Percentiles rank a stretch among this genome's conserved stretches.
Evolutionary conservation across 2,888 invertebrate species (phyloP).

Genomic region (Trachelus troglodyta): DNA sequence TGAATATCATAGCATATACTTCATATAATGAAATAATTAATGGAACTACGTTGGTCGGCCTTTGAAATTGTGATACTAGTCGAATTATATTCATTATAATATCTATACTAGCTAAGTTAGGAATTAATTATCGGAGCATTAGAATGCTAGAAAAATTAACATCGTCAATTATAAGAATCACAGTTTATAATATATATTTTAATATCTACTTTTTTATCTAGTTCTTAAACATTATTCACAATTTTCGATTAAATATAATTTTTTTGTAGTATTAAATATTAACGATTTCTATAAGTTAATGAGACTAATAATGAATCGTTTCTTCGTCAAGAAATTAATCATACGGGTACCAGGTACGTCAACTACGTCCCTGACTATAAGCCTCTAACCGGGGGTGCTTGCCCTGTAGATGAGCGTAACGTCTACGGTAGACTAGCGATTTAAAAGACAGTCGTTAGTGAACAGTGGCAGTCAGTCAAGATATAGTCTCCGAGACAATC

Average conservation of each 20-base stretch:
- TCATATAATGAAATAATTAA: neutral
- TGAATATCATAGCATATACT: neutral
- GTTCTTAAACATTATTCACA: neutral
- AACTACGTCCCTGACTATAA: conserved; percentile 30
- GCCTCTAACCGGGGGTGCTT: conserved; percentile 56
- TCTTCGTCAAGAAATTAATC: neutral
- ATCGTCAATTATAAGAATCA: neutral
- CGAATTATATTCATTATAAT: too few species aligned
- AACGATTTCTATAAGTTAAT: too few species aligned
- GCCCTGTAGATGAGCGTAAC: conserved; percentile 54
- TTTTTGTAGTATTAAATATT: neutral
- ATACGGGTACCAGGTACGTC: neutral
- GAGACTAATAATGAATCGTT: neutral
- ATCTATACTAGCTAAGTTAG: too few species aligned
- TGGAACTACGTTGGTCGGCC: neutral
- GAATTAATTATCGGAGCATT: too few species aligned
- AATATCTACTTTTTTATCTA: neutral
- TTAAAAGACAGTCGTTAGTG: conserved; percentile 37
- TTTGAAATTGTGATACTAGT: too few species aligned
- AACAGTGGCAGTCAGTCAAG: conserved; percentile 18
- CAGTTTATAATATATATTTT: neutral
- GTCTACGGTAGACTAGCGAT: conserved; percentile 47
- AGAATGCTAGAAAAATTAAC: too few species aligned
- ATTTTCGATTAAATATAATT: neutral
- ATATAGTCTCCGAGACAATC: neutral